A percentile compares a stretch with the other conserved stretches of the same genome.
Conservation (phyloP, 2,888 invertebrate genomes). For the Ypsolopha scabrella region DNA sequence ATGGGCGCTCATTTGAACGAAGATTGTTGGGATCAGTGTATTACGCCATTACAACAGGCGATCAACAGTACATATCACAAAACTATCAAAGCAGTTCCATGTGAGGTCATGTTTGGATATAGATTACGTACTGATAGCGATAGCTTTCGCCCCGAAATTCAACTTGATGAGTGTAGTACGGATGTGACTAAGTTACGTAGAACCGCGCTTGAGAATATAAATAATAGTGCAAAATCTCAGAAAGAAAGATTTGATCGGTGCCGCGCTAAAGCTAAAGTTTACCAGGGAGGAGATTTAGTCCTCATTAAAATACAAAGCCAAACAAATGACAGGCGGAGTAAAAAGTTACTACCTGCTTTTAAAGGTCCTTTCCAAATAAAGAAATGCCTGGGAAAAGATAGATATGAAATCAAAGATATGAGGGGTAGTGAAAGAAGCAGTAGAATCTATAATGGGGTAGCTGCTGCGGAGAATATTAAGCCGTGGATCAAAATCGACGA, state of each 20-base stretch:
- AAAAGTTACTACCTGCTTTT: constrained; percentile 12
- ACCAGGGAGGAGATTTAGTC: constrained; percentile 2
- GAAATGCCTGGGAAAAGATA: constrained; percentile 10
- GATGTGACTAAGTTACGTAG: constrained; percentile 1
- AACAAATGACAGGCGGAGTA: constrained; percentile 7
- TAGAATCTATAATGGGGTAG: constrained; percentile 2
- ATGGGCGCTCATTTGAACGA: constrained; percentile 15
- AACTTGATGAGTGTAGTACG: not conserved
- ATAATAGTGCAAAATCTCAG: not conserved
- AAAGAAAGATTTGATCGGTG: constrained; percentile 2
- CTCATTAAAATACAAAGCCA: constrained; percentile 4
- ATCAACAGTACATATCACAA: constrained; percentile 19
- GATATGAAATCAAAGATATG: constrained; percentile 12
- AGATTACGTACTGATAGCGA: constrained; percentile 10
- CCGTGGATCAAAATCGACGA: constrained; percentile 7
- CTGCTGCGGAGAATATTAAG: constrained; percentile 7
- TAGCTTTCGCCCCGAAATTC: constrained; percentile 7
- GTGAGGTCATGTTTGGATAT: constrained; percentile 18
- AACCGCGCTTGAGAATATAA: constrained; percentile 1
- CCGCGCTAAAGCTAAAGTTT: not conserved
- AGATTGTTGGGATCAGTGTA: constrained; percentile 18
- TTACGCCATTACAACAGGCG: constrained; percentile 20
- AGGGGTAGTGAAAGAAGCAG: constrained; percentile 9
- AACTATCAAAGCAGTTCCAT: constrained; percentile 16
- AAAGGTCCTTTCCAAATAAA: constrained; percentile 13